Percentiles rank a stretch among this genome's conserved stretches.
Conservation (phyloP, 2,888 invertebrate species). For the Drosophila greeni region DNA sequence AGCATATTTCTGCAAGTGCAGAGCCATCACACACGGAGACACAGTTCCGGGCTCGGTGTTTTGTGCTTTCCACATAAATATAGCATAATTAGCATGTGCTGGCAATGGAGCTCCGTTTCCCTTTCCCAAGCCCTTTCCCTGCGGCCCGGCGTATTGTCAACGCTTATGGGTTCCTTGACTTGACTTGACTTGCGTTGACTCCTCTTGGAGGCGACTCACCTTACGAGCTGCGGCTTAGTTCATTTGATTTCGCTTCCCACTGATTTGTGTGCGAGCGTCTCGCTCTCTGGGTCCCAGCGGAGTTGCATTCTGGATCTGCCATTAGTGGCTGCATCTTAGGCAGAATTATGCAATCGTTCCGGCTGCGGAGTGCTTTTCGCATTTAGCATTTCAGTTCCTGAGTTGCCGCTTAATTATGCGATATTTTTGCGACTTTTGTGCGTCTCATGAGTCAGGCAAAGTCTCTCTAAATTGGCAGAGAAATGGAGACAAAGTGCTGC, state of each 20-base stretch:
- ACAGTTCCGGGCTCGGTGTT: constrained; percentile 58
- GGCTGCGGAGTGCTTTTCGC: constrained; percentile 18
- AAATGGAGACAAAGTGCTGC: constrained; percentile 20
- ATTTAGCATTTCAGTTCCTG: constrained; percentile 25
- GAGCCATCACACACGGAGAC: constrained; percentile 19
- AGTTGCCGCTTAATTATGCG: constrained; percentile 50
- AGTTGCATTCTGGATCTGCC: constrained; percentile 19
- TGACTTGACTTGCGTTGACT: constrained; percentile 19
- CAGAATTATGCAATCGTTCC: constrained; percentile 55
- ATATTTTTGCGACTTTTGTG: constrained; percentile 44
- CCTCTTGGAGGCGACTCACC: constrained; percentile 27
- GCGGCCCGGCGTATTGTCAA: constrained; percentile 53
- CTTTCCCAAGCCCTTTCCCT: not conserved
- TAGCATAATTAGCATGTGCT: constrained; percentile 68
- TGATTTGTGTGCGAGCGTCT: constrained; percentile 21
- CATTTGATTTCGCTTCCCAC: constrained; percentile 63
- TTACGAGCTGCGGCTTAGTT: constrained; percentile 44
- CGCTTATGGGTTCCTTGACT: constrained; percentile 68
- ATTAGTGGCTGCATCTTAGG: constrained; percentile 18
- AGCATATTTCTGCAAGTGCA: constrained; percentile 2
- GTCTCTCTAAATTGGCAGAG: constrained; percentile 13
- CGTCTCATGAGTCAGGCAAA: constrained; percentile 56
- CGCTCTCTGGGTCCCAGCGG: not conserved
- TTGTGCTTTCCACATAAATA: constrained; percentile 54
- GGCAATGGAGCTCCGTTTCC: constrained; percentile 18